Evolutionary conservation across 1,140 invertebrate genomes (phyloP), one percentile per base, ranked within the genome.

Genomic region (Diachasma alloeum): DNA sequence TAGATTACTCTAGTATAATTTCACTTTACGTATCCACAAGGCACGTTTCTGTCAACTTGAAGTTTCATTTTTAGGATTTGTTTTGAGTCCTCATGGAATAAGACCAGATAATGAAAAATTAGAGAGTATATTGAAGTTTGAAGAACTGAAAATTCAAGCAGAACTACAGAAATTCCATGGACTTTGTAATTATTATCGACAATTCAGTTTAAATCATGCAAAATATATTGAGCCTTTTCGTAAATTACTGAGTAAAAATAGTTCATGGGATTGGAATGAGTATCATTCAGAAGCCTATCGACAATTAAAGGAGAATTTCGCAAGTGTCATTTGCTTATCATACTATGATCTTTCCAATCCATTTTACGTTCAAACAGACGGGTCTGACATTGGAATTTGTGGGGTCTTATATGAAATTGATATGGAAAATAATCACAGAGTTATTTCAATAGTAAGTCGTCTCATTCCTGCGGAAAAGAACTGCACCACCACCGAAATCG

Each of bases 221-320:
- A 53, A 72, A 5, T 72, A 22, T 53, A 1, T 72, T 10, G 69
- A 72, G 1, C 69, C 69, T 26, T 72, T 53, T 36, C 22, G 69
- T 31, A 17, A 72, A 5, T 53, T 72, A 53, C 22, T 72, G n/a
- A 53, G 26, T 26, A 53, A 36, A 10, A 44, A 46, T 31, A 48
- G 24, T 31, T 2, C 42, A 4, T 72, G 44, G 42, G n/a, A 72
- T 24, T 72, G 69, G 69, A 53, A 42, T 53, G 44, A 53, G 9
- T n/a, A 15, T 31, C 17, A 22, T 48, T 72, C 5, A 19, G 22
- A 24, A n/a, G 3, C 69, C 11, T 72, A 22, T 17, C 4, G 26
- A 31, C 3, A 10, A 5, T 53, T 72, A 22, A 72, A 72, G 31
- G 42, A 72, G 15, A 53, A 72, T 72, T 72, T 72, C n/a, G 19